Evolutionary conservation across 92 coral and sea anemone genomes (phyloP).

Genomic region (Bergia sp.): DNA sequence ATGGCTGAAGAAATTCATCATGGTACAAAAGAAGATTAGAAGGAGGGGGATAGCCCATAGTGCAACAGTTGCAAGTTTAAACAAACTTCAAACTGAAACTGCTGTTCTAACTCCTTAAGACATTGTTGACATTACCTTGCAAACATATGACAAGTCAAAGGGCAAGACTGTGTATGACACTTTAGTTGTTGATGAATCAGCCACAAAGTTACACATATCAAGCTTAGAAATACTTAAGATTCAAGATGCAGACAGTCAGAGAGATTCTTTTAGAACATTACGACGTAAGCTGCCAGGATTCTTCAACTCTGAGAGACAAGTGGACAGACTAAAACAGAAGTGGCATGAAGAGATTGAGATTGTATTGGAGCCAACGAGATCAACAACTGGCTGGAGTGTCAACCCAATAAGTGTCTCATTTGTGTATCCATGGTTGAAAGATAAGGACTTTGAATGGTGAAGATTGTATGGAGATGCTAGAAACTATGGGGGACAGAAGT

Average conservation of each 20-base stretch:
- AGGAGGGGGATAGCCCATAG: constrained; percentile 43
- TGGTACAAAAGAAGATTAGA: constrained; percentile 51
- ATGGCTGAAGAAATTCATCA: constrained; percentile 49
- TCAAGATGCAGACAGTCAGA: constrained; percentile 56
- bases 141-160: constrained; percentile 19
- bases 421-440: constrained; percentile 62
- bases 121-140: constrained; percentile 42
- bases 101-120: constrained; percentile 56
- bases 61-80: constrained; percentile 30
- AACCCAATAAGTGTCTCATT: constrained; percentile 49
- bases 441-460: constrained; percentile 61
- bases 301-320: constrained; percentile 48
- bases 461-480: constrained; percentile 63
- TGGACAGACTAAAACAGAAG: constrained; percentile 39
- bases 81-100: not conserved
- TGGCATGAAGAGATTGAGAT: constrained; percentile 53
- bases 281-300: constrained; percentile 46
- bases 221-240: constrained; percentile 53
- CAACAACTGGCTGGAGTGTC: constrained; percentile 64
- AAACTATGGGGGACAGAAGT: constrained; percentile 64
- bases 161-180: constrained; percentile 13
- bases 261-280: constrained; percentile 39
- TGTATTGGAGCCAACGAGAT: constrained; percentile 49
- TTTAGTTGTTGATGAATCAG: constrained; percentile 20
- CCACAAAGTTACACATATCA: constrained; percentile 30